These are phyloP conservation scores for Sylvietta virens DNA, from an alignment of 2,113 vertebrate genomes.

Conservation along the genomic window DNA sequence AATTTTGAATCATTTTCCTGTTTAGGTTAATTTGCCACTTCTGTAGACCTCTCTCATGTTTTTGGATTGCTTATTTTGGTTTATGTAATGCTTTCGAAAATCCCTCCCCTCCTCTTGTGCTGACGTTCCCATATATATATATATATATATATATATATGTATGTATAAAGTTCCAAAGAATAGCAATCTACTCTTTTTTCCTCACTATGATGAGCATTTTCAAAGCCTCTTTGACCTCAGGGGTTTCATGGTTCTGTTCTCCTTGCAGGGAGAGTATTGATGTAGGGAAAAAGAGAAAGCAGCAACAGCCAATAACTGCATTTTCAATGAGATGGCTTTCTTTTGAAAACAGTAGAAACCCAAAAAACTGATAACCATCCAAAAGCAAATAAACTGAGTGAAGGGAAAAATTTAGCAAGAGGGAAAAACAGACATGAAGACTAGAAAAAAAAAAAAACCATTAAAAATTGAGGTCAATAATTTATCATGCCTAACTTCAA, in stretches of 20 bases:
- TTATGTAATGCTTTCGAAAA: neutral
- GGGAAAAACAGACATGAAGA: neutral
- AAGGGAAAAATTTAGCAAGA: conserved; percentile 8
- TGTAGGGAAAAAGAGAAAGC: conserved; percentile 27
- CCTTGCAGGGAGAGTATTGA: conserved; percentile 40
- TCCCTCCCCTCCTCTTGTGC: neutral
- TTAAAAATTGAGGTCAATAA: conserved; percentile 9
- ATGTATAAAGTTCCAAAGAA: conserved; percentile 9
- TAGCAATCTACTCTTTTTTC: conserved; percentile 3
- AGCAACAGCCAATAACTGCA: conserved; percentile 41
- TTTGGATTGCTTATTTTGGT: neutral
- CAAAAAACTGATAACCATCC: neutral
- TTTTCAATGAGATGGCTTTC: conserved; percentile 43
- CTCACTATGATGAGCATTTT: conserved; percentile 10
- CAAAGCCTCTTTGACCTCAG: conserved; percentile 45
- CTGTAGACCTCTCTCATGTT: neutral
- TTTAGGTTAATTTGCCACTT: neutral
- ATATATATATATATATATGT: neutral
- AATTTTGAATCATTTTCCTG: neutral
- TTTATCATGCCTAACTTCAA: conserved; percentile 17
- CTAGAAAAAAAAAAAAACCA: neutral
- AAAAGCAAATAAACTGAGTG: conserved; percentile 39
- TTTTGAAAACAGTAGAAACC: conserved; percentile 49
- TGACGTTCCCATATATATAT: neutral
- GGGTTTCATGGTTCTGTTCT: conserved; percentile 42